These are phyloP conservation scores for Mystacides longicornis DNA, from an alignment of 2,888 invertebrate genomes.

Conservation along the genomic window DNA sequence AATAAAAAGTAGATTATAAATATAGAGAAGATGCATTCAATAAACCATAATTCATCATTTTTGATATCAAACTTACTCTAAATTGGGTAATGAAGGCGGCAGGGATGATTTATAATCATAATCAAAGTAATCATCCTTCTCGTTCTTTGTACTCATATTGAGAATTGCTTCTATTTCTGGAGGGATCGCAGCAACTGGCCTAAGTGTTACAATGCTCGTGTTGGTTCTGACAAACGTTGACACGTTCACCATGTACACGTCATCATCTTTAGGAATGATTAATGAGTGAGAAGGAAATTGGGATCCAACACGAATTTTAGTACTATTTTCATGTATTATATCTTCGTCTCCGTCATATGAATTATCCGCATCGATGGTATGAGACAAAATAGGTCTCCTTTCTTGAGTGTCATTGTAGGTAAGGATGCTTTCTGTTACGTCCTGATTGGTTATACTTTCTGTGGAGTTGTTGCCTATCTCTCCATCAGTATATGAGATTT, in stretches of 20 bases:
- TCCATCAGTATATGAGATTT: constrained; percentile 19
- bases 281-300: constrained; percentile 23
- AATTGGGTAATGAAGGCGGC: constrained; percentile 76
- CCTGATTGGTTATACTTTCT: not conserved
- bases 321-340: constrained; percentile 9
- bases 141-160: constrained; percentile 46
- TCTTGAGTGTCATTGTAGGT: constrained; percentile 22
- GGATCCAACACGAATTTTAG: constrained; percentile 8
- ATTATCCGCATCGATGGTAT: constrained; percentile 8
- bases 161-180: constrained; percentile 42
- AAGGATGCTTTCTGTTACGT: not conserved
- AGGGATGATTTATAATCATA: constrained; percentile 67
- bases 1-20: not conserved
- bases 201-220: constrained; percentile 37
- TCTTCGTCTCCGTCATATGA: not conserved
- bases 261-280: constrained; percentile 38
- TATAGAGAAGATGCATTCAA: not conserved
- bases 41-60: not conserved
- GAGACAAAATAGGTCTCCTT: constrained; percentile 11
- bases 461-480: constrained; percentile 6
- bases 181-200: constrained; percentile 34
- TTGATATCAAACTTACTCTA: constrained; percentile 48
- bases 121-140: constrained; percentile 53
- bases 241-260: constrained; percentile 51
- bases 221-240: constrained; percentile 48